Percentiles rank a stretch among this genome's conserved stretches.
These are phyloP conservation scores for Pelobates cultripes DNA, from an alignment of 2,797 vertebrate species.

Conservation along the genomic window DNA sequence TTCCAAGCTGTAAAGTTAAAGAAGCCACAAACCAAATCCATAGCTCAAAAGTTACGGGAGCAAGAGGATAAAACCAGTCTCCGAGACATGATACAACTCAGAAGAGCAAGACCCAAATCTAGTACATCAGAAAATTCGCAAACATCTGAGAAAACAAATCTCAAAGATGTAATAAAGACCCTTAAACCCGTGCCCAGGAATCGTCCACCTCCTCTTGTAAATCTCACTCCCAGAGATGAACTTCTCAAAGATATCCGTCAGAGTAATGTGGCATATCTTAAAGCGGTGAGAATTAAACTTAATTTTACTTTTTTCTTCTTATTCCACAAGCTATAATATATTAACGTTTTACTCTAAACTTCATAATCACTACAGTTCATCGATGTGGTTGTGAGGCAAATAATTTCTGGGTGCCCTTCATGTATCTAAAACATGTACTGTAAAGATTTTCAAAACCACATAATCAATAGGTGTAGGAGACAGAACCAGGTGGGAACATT, in stretches of 20 bases:
- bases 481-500: too few relatives aligned
- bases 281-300: slow-evolving; percentile 78
- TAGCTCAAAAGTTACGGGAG: slow-evolving; percentile 42
- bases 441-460: too few relatives aligned
- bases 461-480: too few relatives aligned
- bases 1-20: slow-evolving; percentile 82
- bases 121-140: slow-evolving; percentile 64
- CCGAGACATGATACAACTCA: slow-evolving; percentile 76
- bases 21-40: slow-evolving; percentile 73
- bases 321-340: neutral
- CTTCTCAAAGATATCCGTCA: slow-evolving; percentile 90
- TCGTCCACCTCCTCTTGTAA: slow-evolving; percentile 83
- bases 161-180: slow-evolving; percentile 89
- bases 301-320: slow-evolving; percentile 33
- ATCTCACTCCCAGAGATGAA: slow-evolving; percentile 87
- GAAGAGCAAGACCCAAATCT: slow-evolving; percentile 71
- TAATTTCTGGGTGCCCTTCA: neutral
- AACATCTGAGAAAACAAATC: slow-evolving; percentile 80
- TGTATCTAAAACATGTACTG: neutral
- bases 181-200: slow-evolving; percentile 89
- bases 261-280: slow-evolving; percentile 93
- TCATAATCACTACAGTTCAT: too few relatives aligned
- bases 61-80: slow-evolving; percentile 71
- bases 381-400: too few relatives aligned
- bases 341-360: too few relatives aligned